These are phyloP conservation scores for Aldrovandia affinis DNA, from an alignment of 2,797 vertebrate species.

Conservation along the genomic window DNA sequence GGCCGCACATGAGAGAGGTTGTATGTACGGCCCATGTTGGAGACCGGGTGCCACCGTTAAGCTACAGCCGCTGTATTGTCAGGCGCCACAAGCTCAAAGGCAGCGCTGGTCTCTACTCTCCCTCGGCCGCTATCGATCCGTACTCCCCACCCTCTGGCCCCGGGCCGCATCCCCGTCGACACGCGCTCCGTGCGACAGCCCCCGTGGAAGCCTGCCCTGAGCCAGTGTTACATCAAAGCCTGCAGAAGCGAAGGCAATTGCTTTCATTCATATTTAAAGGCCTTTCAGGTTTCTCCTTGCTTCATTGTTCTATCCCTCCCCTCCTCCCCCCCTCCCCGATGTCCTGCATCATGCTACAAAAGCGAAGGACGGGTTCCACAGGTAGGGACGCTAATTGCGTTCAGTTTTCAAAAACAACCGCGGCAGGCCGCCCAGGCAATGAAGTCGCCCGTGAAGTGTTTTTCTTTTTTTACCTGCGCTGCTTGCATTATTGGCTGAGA, in stretches of 20 bases:
- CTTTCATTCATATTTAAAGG: conserved; percentile 11
- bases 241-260: background rate
- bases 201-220: background rate
- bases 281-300: background rate
- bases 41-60: background rate
- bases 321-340: background rate
- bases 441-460: background rate
- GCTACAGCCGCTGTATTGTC: background rate
- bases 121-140: background rate
- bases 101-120: background rate
- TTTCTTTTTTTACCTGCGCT: background rate
- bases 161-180: background rate
- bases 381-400: background rate
- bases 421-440: background rate
- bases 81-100: background rate
- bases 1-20: background rate
- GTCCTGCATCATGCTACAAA: background rate
- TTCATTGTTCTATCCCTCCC: background rate
- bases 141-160: background rate
- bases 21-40: background rate
- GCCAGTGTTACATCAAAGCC: conserved; percentile 11
- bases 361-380: background rate
- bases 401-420: background rate
- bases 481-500: background rate
- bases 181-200: background rate